Evolutionary conservation across 2,797 vertebrate genomes (phyloP), one percentile per base, ranked within the genome.

Genomic region (Buceros bicornis): DNA sequence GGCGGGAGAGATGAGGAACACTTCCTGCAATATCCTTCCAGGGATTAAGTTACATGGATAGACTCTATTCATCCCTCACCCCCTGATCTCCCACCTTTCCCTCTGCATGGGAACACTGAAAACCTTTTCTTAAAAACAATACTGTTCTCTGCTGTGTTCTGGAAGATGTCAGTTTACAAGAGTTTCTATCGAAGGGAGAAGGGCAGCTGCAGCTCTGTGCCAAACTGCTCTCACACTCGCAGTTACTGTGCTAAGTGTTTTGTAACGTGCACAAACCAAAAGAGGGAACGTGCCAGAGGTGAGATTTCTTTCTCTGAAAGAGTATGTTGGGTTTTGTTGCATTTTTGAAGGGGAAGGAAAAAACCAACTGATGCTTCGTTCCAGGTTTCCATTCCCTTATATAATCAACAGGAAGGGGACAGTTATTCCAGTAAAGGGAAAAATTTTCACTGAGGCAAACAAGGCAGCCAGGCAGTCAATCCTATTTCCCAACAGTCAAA

Each of bases 41-140:
- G 40, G 24, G 28, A 48, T 16, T n/a, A 33, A 58, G 21, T 35
- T 28, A 26, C 15, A 48, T 8, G 0, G 0, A 60, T 0, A 45
- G n/a, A 83, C 33, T 29, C 13, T 0, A 35, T 33, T 90, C n/a
- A 67, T 51, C 21, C 57, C 24, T 65, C 0, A 0, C 42, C 64
- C 35, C 25, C 60, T 21, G 2, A 51, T 45, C 42, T 40, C 58
- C 12, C 42, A 24, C n/a, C 25, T 18, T 50, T 62, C 60, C 61
- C 53, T 67, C 45, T 45, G 4, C 2, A 61, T 7, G 28, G n/a
- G 25, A 80, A 73, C 17, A 62, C 0, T 3, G 10, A 56, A 77
- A 85, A 66, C 7, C 19, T 40, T 22, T 35, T 31, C 69, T 29
- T 53, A 43, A 86, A 81, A 83, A 13, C 9, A 60, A 45, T 3